Conservation (phyloP, 2,888 invertebrate genomes). For the Aleiodes leptofemur region DNA sequence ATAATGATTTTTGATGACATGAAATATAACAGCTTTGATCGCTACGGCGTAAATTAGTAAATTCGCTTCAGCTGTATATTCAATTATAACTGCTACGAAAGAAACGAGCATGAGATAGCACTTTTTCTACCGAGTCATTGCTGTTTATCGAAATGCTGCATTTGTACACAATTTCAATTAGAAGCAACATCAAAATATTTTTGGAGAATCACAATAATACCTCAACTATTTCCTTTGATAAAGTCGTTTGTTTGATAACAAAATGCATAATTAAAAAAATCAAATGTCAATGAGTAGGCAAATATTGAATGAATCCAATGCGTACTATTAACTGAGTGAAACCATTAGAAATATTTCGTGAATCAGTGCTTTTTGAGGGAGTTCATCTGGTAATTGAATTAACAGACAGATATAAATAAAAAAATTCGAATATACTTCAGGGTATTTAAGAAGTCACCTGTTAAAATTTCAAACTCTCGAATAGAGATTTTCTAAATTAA, state of each 20-base stretch:
- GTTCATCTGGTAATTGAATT: no score
- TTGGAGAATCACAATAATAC: background rate
- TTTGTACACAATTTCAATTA: slow-evolving; percentile 7
- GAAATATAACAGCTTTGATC: background rate
- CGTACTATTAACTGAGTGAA: no score
- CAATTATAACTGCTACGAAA: slow-evolving; percentile 11
- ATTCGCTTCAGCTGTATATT: slow-evolving; percentile 7
- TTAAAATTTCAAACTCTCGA: no score
- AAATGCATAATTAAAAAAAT: no score
- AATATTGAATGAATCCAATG: no score
- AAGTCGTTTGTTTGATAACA: background rate
- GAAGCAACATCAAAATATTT: background rate
- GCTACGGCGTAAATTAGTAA: background rate
- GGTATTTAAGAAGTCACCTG: no score
- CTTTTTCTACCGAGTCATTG: slow-evolving; percentile 7
- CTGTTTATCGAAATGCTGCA: background rate
- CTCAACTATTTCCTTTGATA: background rate
- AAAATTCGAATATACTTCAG: no score
- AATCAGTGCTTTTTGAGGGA: no score
- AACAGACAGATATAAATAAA: no score
- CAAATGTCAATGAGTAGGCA: no score
- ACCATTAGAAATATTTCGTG: no score
- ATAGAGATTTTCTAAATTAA: no score
- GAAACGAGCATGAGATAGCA: slow-evolving; percentile 7
- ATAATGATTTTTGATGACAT: background rate